Base-by-base conservation (phyloP, 2,888 invertebrate genomes). In the Lasioglossum figueresi region DNA sequence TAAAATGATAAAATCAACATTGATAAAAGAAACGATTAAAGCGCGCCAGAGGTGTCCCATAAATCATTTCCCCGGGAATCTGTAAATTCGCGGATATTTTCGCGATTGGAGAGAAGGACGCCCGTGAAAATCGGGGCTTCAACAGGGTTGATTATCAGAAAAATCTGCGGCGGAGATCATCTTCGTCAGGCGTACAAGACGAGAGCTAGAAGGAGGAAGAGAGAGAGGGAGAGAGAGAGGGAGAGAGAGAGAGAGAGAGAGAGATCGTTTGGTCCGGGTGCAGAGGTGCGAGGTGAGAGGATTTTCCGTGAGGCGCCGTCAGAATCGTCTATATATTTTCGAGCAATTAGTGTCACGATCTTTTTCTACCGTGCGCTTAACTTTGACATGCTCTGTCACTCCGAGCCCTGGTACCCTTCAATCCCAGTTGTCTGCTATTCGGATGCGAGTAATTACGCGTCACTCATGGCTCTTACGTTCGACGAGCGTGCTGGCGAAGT, bases 391-490 rank as follows among this genome's bases (percentile, higher is more conserved):
- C 75, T 91, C 88, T 91, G 88, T 90, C 90, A 91, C 88, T 90
- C 91, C 85, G 86, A 80, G 76, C 91, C 80, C 81, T 82, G 85
- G 82, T 91, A 90, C 91, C 90, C 91, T 90, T 90, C 90, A 91
- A 90, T 90, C 90, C 87, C 87, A 87, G 90, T 91, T 91, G 90
- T 88, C 90, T 90, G 90, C 86, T 91, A 91, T 90, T 90, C 90
- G 91, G 91, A 91, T 91, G 91, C 90, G 91, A 90, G 90, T 90
- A 90, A 90, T 90, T 90, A 90, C 91, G 90, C 91, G 90, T 90
- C 90, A 90, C 90, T 90, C 90, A 90, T 86, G 90, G 85, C 88
- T 90, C 91, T 90, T 90, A 90, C 91, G 91, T 88, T 90, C 90
- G 90, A 88, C 90, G 87, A 90, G 86, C 88, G 82, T 84, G 90